A percentile compares a stretch with the other conserved stretches of the same genome.
These are phyloP conservation scores for Drosophila mimica DNA, from an alignment of 2,888 invertebrate genomes.

Conservation along the genomic window DNA sequence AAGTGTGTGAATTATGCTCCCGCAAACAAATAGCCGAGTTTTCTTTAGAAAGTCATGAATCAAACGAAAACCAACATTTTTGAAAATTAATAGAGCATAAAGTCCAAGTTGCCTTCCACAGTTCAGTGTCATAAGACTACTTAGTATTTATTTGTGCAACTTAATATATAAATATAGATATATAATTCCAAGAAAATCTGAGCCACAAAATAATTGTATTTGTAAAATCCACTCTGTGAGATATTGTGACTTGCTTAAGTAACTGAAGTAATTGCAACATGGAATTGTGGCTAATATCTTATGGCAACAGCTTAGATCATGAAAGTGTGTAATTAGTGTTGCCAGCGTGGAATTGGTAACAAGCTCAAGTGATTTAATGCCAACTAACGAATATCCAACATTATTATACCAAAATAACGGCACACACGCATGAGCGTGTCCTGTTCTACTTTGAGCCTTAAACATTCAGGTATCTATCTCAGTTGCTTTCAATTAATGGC, in stretches of 20 bases:
- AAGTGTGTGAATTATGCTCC: slow-evolving; percentile 17
- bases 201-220: neutral
- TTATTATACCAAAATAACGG: neutral
- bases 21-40: slow-evolving; percentile 21
- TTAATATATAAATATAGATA: neutral
- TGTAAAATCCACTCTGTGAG: neutral
- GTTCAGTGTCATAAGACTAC: neutral
- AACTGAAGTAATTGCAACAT: neutral
- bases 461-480: slow-evolving; percentile 47
- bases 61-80: neutral
- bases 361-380: slow-evolving; percentile 23
- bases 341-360: neutral
- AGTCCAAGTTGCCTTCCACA: neutral
- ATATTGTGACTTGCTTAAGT: too few relatives aligned
- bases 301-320: neutral
- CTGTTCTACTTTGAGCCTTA: neutral
- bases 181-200: neutral
- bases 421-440: slow-evolving; percentile 26
- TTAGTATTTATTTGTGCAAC: neutral
- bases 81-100: slow-evolving; percentile 14
- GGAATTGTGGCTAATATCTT: neutral
- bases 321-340: neutral
- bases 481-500: slow-evolving; percentile 79
- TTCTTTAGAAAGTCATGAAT: slow-evolving; percentile 9
- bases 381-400: slow-evolving; percentile 24